phyloP scores from a whole-genome alignment of 2,888 invertebrate species.

The Heteromyza rotundicornis region DNA sequence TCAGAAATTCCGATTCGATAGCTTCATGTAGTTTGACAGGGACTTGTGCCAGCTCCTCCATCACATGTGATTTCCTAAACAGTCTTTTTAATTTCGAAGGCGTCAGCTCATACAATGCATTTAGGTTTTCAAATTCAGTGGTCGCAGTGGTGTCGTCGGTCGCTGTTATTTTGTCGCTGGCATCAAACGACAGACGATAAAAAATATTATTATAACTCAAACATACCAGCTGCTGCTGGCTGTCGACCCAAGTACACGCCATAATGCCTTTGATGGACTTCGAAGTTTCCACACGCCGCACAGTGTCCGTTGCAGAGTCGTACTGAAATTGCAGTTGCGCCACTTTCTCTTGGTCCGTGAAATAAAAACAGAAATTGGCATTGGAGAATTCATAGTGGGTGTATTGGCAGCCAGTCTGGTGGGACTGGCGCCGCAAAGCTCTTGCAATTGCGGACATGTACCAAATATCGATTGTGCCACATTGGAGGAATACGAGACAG shows the following conservation, averaged over 20 bases:
- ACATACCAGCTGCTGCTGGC: slow-evolving; percentile 50
- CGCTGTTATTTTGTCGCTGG: not conserved
- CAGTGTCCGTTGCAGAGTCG: slow-evolving; percentile 39
- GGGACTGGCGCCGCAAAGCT: slow-evolving; percentile 42
- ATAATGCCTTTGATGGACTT: slow-evolving; percentile 51
- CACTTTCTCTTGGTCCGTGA: slow-evolving; percentile 49
- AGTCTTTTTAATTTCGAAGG: slow-evolving; percentile 36
- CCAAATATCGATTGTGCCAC: slow-evolving; percentile 57
- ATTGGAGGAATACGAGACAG: slow-evolving; percentile 48
- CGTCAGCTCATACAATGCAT: slow-evolving; percentile 40
- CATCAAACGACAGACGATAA: slow-evolving; percentile 43
- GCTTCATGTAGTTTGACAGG: slow-evolving; percentile 38
- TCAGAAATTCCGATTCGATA: slow-evolving; percentile 46
- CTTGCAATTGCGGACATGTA: slow-evolving; percentile 43
- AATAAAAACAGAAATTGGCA: slow-evolving; percentile 44
- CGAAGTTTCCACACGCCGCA: slow-evolving; percentile 37
- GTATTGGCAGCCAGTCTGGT: slow-evolving; percentile 45
- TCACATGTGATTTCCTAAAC: slow-evolving; percentile 32
- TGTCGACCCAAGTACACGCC: slow-evolving; percentile 53
- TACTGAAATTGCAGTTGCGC: slow-evolving; percentile 46
- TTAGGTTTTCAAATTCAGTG: slow-evolving; percentile 23
- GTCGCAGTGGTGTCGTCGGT: slow-evolving; percentile 3
- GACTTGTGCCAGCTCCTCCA: slow-evolving; percentile 38
- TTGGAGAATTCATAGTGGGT: slow-evolving; percentile 44
- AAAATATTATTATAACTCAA: slow-evolving; percentile 59